A percentile compares a stretch with the other conserved stretches of the same genome.
phyloP scores from a whole-genome alignment of 2,113 vertebrate species.

The Eleginops maclovinus region DNA sequence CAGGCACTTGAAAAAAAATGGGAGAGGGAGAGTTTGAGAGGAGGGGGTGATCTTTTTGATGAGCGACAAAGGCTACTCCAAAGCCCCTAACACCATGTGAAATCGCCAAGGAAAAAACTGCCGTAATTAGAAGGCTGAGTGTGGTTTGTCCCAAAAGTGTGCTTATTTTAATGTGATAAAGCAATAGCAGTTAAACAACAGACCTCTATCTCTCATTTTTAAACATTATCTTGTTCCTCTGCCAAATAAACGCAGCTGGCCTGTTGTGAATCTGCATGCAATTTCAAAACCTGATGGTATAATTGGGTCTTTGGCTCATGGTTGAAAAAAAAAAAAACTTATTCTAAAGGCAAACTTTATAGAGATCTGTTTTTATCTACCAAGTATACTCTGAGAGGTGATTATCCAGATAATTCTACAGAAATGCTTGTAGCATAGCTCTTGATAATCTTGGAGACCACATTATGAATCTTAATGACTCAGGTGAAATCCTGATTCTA shows the following conservation, averaged over 20 bases:
- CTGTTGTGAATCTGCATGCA: conserved; percentile 10
- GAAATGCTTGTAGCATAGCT: neutral
- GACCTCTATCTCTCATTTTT: conserved; percentile 45
- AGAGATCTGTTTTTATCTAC: neutral
- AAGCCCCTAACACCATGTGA: conserved; percentile 58
- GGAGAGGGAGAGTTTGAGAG: conserved; percentile 1
- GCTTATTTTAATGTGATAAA: conserved; percentile 38
- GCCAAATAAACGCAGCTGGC: conserved; percentile 41
- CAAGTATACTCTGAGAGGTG: neutral
- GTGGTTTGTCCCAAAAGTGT: conserved; percentile 29
- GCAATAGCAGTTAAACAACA: conserved; percentile 44
- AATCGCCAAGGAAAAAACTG: conserved; percentile 56
- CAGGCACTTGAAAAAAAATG: conserved; percentile 23
- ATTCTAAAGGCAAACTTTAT: neutral
- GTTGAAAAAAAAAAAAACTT: neutral
- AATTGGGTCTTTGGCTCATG: conserved; percentile 1
- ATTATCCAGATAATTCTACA: neutral
- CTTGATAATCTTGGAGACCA: neutral
- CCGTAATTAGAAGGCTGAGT: conserved; percentile 43
- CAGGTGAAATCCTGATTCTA: neutral
- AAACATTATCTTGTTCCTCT: conserved; percentile 19
- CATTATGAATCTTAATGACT: neutral
- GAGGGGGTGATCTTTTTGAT: conserved; percentile 8
- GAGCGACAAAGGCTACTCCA: conserved; percentile 58
- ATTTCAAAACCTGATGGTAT: conserved; percentile 9